These are phyloP conservation scores for Chiloscyllium plagiosum DNA, from an alignment of 2,113 vertebrate species.

Conservation along the genomic window DNA sequence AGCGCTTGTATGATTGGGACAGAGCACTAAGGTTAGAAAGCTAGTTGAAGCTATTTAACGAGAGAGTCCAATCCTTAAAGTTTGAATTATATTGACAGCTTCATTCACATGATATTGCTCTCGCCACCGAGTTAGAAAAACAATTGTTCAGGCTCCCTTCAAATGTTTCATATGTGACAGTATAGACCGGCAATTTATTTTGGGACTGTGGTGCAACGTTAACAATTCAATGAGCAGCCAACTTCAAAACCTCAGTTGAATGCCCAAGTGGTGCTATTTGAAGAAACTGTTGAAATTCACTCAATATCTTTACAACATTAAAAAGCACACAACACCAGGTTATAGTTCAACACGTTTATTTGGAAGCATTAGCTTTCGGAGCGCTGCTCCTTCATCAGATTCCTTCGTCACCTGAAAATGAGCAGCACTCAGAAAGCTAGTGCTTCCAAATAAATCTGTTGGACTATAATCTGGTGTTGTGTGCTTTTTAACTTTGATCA, in stretches of 20 bases:
- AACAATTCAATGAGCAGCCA: neutral
- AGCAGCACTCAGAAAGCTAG: too few relatives aligned
- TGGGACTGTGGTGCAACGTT: neutral
- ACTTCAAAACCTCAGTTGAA: neutral
- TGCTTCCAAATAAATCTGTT: too few relatives aligned
- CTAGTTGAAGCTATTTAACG: neutral
- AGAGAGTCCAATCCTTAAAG: neutral
- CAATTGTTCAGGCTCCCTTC: neutral
- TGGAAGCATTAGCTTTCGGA: too few relatives aligned
- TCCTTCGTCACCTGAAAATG: too few relatives aligned
- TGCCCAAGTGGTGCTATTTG: neutral
- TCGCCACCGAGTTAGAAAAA: neutral
- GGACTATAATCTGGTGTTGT: too few relatives aligned
- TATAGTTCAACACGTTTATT: too few relatives aligned
- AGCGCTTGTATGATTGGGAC: neutral
- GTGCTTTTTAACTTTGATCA: too few relatives aligned
- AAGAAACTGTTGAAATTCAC: neutral
- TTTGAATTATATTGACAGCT: neutral
- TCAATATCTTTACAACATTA: neutral
- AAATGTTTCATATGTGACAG: neutral
- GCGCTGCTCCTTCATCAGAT: too few relatives aligned
- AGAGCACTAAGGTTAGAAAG: neutral
- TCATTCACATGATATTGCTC: neutral
- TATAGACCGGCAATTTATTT: neutral
- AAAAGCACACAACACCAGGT: too few relatives aligned